Base-by-base conservation (phyloP, 2,797 vertebrate species). In the Sitta carolinensis region DNA sequence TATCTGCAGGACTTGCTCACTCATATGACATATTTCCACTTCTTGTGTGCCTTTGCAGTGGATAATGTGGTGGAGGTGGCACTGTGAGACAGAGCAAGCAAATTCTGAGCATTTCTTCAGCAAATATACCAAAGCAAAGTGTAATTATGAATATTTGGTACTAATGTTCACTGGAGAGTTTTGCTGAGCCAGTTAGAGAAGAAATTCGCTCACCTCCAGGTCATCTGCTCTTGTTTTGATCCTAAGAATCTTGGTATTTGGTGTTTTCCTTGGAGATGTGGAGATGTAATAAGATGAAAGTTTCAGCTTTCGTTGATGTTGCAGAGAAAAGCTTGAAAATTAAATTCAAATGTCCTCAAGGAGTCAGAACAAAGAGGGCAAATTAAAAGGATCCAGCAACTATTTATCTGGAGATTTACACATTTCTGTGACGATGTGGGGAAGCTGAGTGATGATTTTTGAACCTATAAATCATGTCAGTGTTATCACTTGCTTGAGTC, bases 361-460 rank as follows among this genome's bases (percentile, higher is more conserved):
- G 94, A 95, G 82, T 47, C 92, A 94, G 89, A 95, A 93, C 80
- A 96, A 94, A 93, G 94, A 95, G 87, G 76, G 70, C 74, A 93
- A 94, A 97, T 96, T 94, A 84, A 96, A 96, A 95, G 51, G 84
- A 94, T 80, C 57, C 84, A 93, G 67, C 69, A 50, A 78, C 68
- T 86, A 81, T 95, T 93, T 94, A 90, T 95, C 87, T 82, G 70
- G 94, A 91, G 92, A 92, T 85, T 92, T 83, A 74, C 64, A 72
- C 58, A 30, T 86, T 70, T 90, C 83, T 93, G 63, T 70, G 76
- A 68, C 78, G 47, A 62, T 61, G 50, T 48, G 57, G 74, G 74
- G 52, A 90, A 88, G 70, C 55, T 82, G 80, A 86, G 23, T 70
- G 67, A 48, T 51, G 80, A 63, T 26, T 84, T 89, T 61, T 84